A percentile compares a stretch with the other conserved stretches of the same genome.
phyloP scores from a whole-genome alignment of 2,797 vertebrate species.

The Babyrousa celebensis region DNA sequence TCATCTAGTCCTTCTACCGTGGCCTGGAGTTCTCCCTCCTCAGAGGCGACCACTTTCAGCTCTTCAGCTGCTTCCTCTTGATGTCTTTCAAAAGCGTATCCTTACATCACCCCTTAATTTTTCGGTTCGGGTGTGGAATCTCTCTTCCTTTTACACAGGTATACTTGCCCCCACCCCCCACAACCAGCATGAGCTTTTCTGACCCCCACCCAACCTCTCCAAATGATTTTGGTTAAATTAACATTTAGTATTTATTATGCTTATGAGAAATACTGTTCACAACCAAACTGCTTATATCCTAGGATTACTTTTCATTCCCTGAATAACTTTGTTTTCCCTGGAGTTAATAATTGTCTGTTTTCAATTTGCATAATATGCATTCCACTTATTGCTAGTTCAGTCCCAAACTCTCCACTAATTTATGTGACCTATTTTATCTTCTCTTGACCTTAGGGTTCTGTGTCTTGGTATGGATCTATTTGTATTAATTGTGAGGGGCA shows the following conservation, averaged over 20 bases:
- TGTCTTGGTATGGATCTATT: conserved; percentile 19
- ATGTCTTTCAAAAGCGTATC: background rate
- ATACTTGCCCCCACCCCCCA: background rate
- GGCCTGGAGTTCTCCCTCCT: background rate
- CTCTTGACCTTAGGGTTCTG: conserved; percentile 2
- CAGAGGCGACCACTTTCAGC: background rate
- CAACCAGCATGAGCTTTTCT: background rate
- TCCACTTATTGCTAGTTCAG: background rate
- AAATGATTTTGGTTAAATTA: conserved; percentile 61
- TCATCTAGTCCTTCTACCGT: background rate
- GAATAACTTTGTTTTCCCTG: conserved; percentile 26
- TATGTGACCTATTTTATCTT: background rate
- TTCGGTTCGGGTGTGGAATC: background rate
- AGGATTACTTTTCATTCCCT: conserved; percentile 50
- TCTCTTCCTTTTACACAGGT: background rate
- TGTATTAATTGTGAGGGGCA: background rate
- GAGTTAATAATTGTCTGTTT: conserved; percentile 29
- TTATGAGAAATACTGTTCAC: conserved; percentile 30
- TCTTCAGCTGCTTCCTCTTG: background rate
- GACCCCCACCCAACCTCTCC: background rate
- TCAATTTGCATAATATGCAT: conserved; percentile 24
- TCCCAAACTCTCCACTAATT: background rate
- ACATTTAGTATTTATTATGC: conserved; percentile 42
- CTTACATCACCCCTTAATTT: conserved; percentile 22
- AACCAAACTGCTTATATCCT: conserved; percentile 4